Percentiles rank a stretch among this genome's conserved stretches.
Evolutionary conservation across 2,113 vertebrate species (phyloP).

Genomic region (Oreamnos americanus): DNA sequence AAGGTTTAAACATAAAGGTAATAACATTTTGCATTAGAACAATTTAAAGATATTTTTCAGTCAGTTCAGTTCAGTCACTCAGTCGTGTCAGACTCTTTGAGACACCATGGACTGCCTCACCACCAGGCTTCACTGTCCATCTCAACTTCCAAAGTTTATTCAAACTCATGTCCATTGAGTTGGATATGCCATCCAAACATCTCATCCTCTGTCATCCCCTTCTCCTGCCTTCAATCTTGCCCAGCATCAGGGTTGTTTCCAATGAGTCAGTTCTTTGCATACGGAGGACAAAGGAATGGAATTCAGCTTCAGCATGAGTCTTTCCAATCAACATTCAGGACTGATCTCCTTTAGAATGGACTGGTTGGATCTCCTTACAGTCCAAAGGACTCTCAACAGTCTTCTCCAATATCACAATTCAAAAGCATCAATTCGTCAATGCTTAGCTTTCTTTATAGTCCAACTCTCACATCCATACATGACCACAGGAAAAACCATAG

Average conservation of each 20-base stretch:
- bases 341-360: neutral
- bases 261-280: neutral
- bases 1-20: neutral
- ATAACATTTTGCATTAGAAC: neutral
- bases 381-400: neutral
- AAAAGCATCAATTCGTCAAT: neutral
- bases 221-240: neutral
- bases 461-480: neutral
- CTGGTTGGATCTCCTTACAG: neutral
- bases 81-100: rapidly evolving
- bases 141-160: neutral
- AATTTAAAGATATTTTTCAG: neutral
- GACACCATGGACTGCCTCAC: neutral
- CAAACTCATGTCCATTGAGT: neutral
- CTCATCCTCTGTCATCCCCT: neutral
- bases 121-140: neutral
- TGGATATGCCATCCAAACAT: neutral
- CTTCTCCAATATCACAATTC: neutral
- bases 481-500: neutral
- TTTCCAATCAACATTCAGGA: neutral
- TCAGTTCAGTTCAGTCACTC: neutral
- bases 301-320: neutral
- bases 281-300: neutral
- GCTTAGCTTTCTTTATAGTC: neutral
- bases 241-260: neutral